Conservation (phyloP, 2,888 invertebrate genomes). For the Punctoribates punctum region DNA sequence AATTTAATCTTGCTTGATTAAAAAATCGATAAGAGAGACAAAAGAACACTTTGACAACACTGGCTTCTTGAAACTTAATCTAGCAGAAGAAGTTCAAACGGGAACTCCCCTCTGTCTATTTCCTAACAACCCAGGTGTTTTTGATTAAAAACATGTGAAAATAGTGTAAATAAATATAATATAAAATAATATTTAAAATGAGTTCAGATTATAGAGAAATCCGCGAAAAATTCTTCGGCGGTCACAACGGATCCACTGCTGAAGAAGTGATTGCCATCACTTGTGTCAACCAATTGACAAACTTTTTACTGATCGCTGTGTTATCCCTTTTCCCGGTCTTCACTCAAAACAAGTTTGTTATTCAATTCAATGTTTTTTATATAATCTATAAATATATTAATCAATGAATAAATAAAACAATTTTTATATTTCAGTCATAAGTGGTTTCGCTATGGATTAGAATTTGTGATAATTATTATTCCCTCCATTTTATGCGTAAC, state of each 20-base stretch:
- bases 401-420: slow-evolving; percentile 28
- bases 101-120: too few relatives aligned
- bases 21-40: too few relatives aligned
- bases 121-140: too few relatives aligned
- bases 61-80: too few relatives aligned
- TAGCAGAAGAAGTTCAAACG: too few relatives aligned
- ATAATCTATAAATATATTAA: background rate
- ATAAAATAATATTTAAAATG: too few relatives aligned
- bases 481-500: slow-evolving; percentile 41
- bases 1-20: too few relatives aligned
- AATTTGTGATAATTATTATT: slow-evolving; percentile 30
- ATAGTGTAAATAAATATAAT: too few relatives aligned
- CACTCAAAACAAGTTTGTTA: slow-evolving; percentile 24
- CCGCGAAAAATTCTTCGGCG: slow-evolving; percentile 34
- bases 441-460: slow-evolving; percentile 17
- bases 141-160: too few relatives aligned
- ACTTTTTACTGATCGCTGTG: slow-evolving; percentile 31
- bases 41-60: too few relatives aligned
- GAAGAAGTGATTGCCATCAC: slow-evolving; percentile 33
- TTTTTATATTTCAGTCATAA: background rate
- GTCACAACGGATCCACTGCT: slow-evolving; percentile 10
- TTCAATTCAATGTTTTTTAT: too few relatives aligned
- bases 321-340: slow-evolving; percentile 33
- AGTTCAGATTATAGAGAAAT: slow-evolving; percentile 20
- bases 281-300: slow-evolving; percentile 27